Conservation (phyloP, 2,797 vertebrate genomes). For the Danio albolineatus region DNA sequence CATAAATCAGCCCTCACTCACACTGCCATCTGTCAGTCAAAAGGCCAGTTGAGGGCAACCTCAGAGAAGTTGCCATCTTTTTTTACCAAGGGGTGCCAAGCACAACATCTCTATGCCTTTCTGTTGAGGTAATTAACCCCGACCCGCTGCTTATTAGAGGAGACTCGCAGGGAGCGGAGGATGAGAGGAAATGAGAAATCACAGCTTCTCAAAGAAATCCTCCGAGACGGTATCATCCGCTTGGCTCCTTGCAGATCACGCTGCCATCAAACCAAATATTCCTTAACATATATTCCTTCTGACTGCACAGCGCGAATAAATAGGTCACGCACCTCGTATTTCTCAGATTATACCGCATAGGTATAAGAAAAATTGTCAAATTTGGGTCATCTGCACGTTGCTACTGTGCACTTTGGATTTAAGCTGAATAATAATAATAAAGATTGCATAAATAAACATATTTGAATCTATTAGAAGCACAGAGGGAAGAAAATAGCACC, state of each 20-base stretch:
- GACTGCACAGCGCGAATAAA: neutral
- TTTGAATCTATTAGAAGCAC: neutral
- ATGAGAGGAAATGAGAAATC: slow-evolving; percentile 50
- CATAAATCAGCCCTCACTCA: slow-evolving; percentile 54
- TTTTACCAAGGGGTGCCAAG: slow-evolving; percentile 11
- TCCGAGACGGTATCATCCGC: slow-evolving; percentile 12
- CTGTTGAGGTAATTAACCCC: slow-evolving; percentile 64
- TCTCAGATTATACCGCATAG: neutral
- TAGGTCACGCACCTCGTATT: neutral
- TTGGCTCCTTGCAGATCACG: slow-evolving; percentile 17
- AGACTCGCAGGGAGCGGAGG: slow-evolving; percentile 36
- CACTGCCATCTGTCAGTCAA: slow-evolving; percentile 37
- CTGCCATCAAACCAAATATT: slow-evolving; percentile 40
- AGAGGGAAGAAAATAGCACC: neutral
- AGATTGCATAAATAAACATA: neutral
- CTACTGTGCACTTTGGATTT: neutral
- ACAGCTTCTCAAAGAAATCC: slow-evolving; percentile 42
- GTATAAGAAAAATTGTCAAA: neutral
- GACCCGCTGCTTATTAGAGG: slow-evolving; percentile 55
- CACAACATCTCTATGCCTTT: slow-evolving; percentile 38
- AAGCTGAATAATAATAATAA: neutral
- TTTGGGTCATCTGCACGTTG: neutral
- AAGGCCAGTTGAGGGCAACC: slow-evolving; percentile 19
- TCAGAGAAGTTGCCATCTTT: slow-evolving; percentile 16
- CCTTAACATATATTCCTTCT: slow-evolving; percentile 22